Evolutionary conservation across 2,888 invertebrate genomes (phyloP).

Genomic region (Gymnocheta viridis): DNA sequence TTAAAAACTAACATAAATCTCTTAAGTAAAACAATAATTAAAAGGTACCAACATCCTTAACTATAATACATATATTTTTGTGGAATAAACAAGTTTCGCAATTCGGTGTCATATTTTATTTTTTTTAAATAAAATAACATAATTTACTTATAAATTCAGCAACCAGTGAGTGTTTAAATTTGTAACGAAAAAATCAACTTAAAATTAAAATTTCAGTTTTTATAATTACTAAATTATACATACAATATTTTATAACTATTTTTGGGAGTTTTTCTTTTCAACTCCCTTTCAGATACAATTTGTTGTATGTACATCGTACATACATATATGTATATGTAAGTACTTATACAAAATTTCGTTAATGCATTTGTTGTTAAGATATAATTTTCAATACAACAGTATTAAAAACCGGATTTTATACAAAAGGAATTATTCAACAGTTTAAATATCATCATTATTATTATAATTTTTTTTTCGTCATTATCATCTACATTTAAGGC

Average conservation of each 20-base stretch:
- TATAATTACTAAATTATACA: not conserved
- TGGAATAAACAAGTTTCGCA: no score
- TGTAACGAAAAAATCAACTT: no score
- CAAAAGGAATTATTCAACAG: conserved; percentile 69
- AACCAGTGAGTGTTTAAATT: no score
- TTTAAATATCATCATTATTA: conserved; percentile 61
- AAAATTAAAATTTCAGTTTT: not conserved
- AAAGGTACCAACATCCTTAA: not conserved
- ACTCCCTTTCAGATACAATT: conserved; percentile 5
- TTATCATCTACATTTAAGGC: conserved; percentile 22
- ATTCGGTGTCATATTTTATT: no score
- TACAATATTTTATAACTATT: not conserved
- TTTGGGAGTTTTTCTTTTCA: conserved; percentile 16
- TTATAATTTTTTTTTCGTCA: conserved; percentile 22
- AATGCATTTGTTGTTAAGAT: conserved; percentile 16
- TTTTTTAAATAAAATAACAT: no score
- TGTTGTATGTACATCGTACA: not conserved
- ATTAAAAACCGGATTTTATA: conserved; percentile 67
- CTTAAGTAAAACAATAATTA: not conserved
- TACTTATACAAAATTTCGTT: not conserved
- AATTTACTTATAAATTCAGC: no score
- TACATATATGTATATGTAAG: not conserved
- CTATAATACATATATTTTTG: no score
- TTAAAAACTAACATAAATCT: not conserved
- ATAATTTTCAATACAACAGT: not conserved